phyloP scores from a whole-genome alignment of 1,140 invertebrate genomes.

The Proales similis region DNA sequence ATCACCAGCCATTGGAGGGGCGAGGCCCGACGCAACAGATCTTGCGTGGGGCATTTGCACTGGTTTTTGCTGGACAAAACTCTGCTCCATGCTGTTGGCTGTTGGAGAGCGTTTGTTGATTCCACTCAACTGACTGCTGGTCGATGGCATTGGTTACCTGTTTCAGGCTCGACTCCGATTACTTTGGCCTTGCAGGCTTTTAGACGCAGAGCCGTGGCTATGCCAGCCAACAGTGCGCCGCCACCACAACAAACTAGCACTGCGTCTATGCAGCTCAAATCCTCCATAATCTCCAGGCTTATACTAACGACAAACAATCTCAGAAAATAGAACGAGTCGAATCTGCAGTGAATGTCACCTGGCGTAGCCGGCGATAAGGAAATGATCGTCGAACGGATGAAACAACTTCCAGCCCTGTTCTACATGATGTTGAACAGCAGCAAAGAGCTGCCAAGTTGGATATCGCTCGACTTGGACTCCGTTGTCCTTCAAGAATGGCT shows the following conservation, averaged over 20 bases:
- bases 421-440: background rate
- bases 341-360: no score
- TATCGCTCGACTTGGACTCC: background rate
- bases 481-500: background rate
- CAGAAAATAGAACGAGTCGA: no score
- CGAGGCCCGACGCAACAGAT: background rate
- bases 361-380: background rate
- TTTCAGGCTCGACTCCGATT: background rate
- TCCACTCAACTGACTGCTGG: no score
- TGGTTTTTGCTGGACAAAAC: background rate
- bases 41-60: background rate
- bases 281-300: no score
- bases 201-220: background rate
- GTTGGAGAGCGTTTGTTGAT: no score
- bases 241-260: background rate
- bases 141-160: no score
- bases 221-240: background rate
- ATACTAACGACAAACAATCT: no score
- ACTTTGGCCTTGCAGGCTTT: background rate
- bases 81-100: background rate
- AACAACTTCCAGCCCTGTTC: background rate
- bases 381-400: background rate
- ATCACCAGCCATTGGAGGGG: background rate
- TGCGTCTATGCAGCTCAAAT: no score
- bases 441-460: background rate